A percentile compares a stretch with the other conserved stretches of the same genome.
These are phyloP conservation scores for Hypanus sabinus DNA, from an alignment of 2,113 vertebrate genomes.

Conservation along the genomic window DNA sequence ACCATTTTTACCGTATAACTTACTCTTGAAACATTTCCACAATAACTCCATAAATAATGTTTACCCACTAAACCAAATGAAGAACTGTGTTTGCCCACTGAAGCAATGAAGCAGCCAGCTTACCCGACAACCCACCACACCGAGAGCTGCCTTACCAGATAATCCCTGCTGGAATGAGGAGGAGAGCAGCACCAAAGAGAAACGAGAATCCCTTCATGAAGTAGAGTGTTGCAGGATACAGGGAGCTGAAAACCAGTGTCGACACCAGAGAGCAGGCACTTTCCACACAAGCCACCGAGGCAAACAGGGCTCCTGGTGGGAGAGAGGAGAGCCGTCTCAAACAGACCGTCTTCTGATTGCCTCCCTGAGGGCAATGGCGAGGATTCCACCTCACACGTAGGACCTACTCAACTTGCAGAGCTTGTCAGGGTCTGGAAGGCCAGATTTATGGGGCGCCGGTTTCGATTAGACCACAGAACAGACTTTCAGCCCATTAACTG, in stretches of 20 bases:
- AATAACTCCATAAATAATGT: no score
- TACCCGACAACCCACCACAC: neutral
- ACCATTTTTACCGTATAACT: no score
- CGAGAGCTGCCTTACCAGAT: constrained; percentile 66
- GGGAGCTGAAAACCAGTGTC: constrained; percentile 73
- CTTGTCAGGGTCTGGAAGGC: no score
- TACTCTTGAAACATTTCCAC: no score
- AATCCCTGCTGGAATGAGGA: constrained; percentile 73
- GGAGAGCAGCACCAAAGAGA: constrained; percentile 72
- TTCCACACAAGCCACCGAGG: constrained; percentile 77
- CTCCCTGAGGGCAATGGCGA: no score
- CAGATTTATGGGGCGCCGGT: no score
- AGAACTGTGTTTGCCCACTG: no score
- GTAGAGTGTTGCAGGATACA: constrained; percentile 78
- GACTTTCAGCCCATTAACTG: no score
- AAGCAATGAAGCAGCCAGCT: no score
- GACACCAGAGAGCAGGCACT: constrained; percentile 68
- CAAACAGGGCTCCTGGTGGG: constrained; percentile 78
- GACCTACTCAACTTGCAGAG: neutral
- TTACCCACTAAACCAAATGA: no score
- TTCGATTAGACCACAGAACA: no score
- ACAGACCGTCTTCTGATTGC: neutral
- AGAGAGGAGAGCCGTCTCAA: neutral
- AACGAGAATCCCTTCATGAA: constrained; percentile 91
- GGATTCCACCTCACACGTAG: neutral